Percentiles rank a stretch among this genome's conserved stretches.
Evolutionary conservation across 2,797 vertebrate genomes (phyloP).

Genomic region (Morelia viridis): DNA sequence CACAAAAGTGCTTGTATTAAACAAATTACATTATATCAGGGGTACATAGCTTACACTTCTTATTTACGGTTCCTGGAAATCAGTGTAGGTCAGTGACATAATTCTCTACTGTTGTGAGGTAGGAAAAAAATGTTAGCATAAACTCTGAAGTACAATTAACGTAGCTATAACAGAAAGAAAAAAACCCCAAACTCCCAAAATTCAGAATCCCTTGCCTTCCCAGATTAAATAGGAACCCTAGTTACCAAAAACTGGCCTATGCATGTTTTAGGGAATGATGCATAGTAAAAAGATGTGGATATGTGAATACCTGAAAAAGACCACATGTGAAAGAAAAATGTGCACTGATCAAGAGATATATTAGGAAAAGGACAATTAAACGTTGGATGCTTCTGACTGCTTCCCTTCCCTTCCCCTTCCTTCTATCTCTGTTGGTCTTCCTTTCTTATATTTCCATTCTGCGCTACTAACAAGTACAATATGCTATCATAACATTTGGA

Average conservation of each 20-base stretch:
- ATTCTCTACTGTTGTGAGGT: neutral
- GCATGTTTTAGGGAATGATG: neutral
- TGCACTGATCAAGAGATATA: neutral
- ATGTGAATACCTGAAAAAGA: neutral
- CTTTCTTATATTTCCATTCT: neutral
- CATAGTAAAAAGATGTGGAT: neutral
- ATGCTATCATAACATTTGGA: conserved; percentile 12
- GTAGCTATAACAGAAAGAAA: neutral
- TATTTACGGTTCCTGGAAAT: too few species aligned
- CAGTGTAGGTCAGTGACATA: too few species aligned
- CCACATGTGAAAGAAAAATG: neutral
- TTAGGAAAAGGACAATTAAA: neutral
- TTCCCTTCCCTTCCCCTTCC: neutral
- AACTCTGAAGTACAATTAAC: neutral
- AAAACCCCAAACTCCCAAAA: neutral
- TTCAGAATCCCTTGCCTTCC: neutral
- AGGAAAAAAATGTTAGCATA: neutral
- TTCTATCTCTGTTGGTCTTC: neutral
- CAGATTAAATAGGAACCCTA: neutral
- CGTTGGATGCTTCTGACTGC: neutral
- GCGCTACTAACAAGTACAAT: conserved; percentile 13
- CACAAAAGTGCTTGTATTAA: too few species aligned
- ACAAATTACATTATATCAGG: too few species aligned
- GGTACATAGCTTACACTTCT: too few species aligned
- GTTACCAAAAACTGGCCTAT: neutral